These are phyloP conservation scores for Megamerina dolium DNA, from an alignment of 2,888 invertebrate genomes.

Conservation along the genomic window DNA sequence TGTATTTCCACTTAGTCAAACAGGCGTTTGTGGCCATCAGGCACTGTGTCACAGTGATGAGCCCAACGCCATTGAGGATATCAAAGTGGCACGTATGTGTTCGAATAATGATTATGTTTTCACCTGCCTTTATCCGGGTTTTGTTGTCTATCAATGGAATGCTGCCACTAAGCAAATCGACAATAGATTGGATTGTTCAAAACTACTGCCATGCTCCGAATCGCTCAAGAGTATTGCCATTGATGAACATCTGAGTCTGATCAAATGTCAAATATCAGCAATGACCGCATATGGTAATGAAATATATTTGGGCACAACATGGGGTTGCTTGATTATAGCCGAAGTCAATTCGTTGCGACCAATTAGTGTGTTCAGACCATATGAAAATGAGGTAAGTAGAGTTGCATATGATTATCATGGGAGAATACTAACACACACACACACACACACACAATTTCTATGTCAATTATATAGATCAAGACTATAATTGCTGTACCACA, in stretches of 20 bases:
- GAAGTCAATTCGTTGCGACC: constrained; percentile 75
- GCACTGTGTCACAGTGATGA: constrained; percentile 57
- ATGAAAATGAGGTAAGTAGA: constrained; percentile 66
- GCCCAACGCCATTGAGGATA: constrained; percentile 40
- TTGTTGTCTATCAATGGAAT: constrained; percentile 85
- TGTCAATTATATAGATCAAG: constrained; percentile 50
- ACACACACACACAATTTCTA: constrained; percentile 14
- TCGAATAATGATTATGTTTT: constrained; percentile 61
- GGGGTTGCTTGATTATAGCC: constrained; percentile 90
- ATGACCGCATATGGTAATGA: constrained; percentile 61
- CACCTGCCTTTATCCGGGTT: constrained; percentile 81
- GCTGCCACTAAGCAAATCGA: constrained; percentile 60
- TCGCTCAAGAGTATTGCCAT: constrained; percentile 85
- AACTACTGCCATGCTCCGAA: constrained; percentile 86
- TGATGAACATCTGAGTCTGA: constrained; percentile 75
- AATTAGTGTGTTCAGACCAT: constrained; percentile 86
- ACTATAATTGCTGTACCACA: constrained; percentile 58
- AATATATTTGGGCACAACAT: constrained; percentile 87
- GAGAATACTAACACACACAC: background rate
- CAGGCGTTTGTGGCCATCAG: constrained; percentile 69
- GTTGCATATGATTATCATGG: no score
- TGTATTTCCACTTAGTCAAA: constrained; percentile 66
- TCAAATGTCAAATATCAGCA: constrained; percentile 62
- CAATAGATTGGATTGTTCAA: constrained; percentile 83
- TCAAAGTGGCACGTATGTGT: constrained; percentile 65